Evolutionary conservation across 2,888 invertebrate genomes (phyloP).

Genomic region (Isotomurus palustris): DNA sequence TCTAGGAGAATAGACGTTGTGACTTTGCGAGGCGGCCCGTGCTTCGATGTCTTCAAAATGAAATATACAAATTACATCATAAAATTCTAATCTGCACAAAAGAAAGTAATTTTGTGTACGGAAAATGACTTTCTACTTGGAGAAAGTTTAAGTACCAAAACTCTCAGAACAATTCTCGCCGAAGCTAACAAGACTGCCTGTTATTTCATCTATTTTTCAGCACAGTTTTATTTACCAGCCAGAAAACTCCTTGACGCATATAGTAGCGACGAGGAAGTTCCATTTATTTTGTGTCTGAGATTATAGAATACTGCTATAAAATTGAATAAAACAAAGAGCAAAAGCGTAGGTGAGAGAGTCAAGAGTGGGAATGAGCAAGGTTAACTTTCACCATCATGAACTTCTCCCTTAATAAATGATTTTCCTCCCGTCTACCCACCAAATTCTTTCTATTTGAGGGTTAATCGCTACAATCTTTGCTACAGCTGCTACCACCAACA

Average conservation of each 20-base stretch:
- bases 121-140: not conserved
- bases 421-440: not conserved
- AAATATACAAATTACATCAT: no score
- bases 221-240: not conserved
- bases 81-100: no score
- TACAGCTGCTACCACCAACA: not conserved
- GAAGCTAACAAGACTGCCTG: not conserved
- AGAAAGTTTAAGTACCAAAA: not conserved
- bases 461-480: no score
- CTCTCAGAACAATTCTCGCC: not conserved
- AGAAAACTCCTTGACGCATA: not conserved
- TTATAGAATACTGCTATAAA: not conserved
- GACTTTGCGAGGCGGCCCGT: no score
- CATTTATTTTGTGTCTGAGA: not conserved
- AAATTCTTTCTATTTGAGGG: not conserved
- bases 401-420: not conserved
- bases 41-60: no score
- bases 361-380: not conserved
- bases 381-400: not conserved
- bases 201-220: not conserved
- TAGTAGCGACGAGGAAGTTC: not conserved
- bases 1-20: no score
- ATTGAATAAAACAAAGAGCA: slow-evolving; percentile 5
- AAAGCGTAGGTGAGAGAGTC: not conserved
- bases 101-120: no score